phyloP scores from a whole-genome alignment of 1,140 invertebrate genomes.

The Sycophila sp. region DNA sequence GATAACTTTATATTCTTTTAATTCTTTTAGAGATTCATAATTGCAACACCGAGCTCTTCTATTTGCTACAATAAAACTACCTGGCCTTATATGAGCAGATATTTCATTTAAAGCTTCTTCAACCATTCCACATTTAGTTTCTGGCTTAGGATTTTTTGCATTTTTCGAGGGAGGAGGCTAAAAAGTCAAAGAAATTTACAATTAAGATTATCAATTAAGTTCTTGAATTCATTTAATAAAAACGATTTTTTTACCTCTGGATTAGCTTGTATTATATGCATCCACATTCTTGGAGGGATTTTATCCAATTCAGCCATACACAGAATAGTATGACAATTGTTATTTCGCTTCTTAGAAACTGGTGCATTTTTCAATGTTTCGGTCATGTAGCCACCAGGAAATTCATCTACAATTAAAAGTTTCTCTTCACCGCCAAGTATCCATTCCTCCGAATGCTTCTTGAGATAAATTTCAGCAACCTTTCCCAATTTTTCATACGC shows the following conservation, averaged over 20 bases:
- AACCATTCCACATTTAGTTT: conserved; percentile 47
- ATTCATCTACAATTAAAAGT: conserved; percentile 66
- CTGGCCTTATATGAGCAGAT: conserved; percentile 51
- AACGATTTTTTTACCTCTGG: conserved; percentile 50
- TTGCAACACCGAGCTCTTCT: conserved; percentile 59
- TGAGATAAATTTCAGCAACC: conserved; percentile 60
- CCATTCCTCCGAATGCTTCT: conserved; percentile 61
- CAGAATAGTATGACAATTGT: conserved; percentile 63
- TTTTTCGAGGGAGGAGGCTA: conserved; percentile 48
- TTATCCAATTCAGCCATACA: conserved; percentile 62
- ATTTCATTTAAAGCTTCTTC: conserved; percentile 62
- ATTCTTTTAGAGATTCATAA: conserved; percentile 56
- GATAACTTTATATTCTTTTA: conserved; percentile 59
- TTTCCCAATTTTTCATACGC: conserved; percentile 61
- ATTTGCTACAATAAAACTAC: conserved; percentile 62
- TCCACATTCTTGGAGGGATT: conserved; percentile 61
- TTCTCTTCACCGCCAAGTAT: conserved; percentile 59
- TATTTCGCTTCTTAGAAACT: conserved; percentile 57
- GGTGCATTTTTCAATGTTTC: conserved; percentile 50
- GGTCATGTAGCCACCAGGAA: conserved; percentile 63
- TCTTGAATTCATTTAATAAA: neutral
- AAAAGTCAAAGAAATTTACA: conserved; percentile 22
- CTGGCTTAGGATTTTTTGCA: conserved; percentile 30
- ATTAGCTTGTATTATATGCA: conserved; percentile 58
- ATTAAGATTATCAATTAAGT: neutral